A percentile compares a stretch with the other conserved stretches of the same genome.
phyloP scores from a whole-genome alignment of 1,140 invertebrate genomes.

The Drosophila navojoa region DNA sequence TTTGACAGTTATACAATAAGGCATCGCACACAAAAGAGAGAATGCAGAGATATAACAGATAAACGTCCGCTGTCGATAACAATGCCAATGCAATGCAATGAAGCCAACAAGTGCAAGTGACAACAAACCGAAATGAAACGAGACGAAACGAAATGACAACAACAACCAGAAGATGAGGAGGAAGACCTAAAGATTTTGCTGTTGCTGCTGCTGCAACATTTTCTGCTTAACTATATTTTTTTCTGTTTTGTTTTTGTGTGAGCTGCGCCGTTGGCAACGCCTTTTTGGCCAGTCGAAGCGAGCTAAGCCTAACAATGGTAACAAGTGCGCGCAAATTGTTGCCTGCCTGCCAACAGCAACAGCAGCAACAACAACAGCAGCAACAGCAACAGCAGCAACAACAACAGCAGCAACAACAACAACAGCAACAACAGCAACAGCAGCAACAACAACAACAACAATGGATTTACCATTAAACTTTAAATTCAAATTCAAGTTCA shows the following conservation, averaged over 20 bases:
- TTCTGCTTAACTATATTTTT: slow-evolving; percentile 28
- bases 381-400: slow-evolving; percentile 24
- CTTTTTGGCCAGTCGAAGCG: slow-evolving; percentile 11
- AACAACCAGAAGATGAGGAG: not conserved
- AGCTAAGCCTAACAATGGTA: slow-evolving; percentile 49
- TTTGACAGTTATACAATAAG: slow-evolving; percentile 59
- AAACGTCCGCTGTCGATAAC: slow-evolving; percentile 18
- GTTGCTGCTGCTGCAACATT: slow-evolving; percentile 23
- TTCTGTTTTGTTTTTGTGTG: slow-evolving; percentile 22
- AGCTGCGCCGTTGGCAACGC: slow-evolving; percentile 36
- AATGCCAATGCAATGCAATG: slow-evolving; percentile 21
- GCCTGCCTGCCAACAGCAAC: slow-evolving; percentile 29
- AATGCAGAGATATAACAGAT: slow-evolving; percentile 12
- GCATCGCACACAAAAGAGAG: slow-evolving; percentile 5
- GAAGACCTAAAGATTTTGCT: not conserved
- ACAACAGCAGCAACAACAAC: slow-evolving; percentile 44
- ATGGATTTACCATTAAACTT: slow-evolving; percentile 81
- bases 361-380: slow-evolving; percentile 24
- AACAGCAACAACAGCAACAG: slow-evolving; percentile 23
- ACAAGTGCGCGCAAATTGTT: slow-evolving; percentile 74
- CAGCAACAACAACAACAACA: slow-evolving; percentile 47
- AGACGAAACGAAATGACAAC: slow-evolving; percentile 11
- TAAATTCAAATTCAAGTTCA: slow-evolving; percentile 84
- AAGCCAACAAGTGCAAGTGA: slow-evolving; percentile 71
- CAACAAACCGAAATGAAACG: slow-evolving; percentile 31